These are phyloP conservation scores for Sitobion miscanthi DNA, from an alignment of 1,140 invertebrate species.

Conservation along the genomic window DNA sequence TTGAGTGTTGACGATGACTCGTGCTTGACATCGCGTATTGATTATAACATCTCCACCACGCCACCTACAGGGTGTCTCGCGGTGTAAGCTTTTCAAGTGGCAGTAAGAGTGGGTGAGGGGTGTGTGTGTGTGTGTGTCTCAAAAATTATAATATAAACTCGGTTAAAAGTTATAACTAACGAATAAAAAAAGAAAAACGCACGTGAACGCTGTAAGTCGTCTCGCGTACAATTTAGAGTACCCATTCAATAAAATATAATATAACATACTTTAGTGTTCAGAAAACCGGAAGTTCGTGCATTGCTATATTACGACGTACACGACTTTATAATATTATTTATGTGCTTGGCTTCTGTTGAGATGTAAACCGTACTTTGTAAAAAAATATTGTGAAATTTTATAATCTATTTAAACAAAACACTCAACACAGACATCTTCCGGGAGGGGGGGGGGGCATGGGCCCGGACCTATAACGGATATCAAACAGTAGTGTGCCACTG, in stretches of 20 bases:
- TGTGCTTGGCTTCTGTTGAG: not conserved
- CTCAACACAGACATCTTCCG: too few species aligned
- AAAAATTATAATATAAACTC: not conserved
- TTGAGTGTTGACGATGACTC: not conserved
- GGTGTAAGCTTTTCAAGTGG: not conserved
- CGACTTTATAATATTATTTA: not conserved
- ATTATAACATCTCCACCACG: not conserved
- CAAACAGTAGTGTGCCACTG: too few species aligned
- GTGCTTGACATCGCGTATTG: not conserved
- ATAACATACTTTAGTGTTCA: not conserved
- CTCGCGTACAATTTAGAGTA: not conserved
- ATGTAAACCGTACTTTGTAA: not conserved
- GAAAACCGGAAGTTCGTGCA: not conserved
- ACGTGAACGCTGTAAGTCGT: not conserved
- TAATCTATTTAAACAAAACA: not conserved
- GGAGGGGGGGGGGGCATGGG: too few species aligned
- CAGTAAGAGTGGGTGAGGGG: not conserved
- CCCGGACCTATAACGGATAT: too few species aligned
- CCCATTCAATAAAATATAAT: not conserved
- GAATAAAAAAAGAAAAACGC: not conserved
- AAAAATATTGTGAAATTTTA: not conserved
- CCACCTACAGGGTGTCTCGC: too few species aligned
- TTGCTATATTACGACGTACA: not conserved
- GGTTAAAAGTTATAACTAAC: not conserved
- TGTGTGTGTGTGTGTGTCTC: too few species aligned